Base-by-base conservation (phyloP, 92 coral and sea anemone genomes). In the Montipora capitata region DNA sequence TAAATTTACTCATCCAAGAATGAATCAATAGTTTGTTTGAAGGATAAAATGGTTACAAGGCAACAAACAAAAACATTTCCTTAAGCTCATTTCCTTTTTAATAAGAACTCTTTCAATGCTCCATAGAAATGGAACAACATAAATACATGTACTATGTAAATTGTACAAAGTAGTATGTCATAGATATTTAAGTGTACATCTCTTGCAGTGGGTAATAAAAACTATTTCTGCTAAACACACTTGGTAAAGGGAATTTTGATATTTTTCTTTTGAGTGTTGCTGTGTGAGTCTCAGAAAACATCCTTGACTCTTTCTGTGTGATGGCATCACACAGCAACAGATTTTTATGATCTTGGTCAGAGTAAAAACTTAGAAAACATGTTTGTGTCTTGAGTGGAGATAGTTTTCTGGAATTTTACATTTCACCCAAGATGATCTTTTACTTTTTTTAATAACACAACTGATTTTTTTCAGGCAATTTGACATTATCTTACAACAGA, bases 81-180 rank as follows among this genome's bases (percentile, higher is more conserved):
- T 18, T n/a, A 13, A 73, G 7, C 20, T n/a, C 51, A 18, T 45
- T 45, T 45, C 41, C 45, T 18, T 11, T 73, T 73, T 73, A 73
- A 45, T 45, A 73, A 48, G 41, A 18, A 45, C n/a, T 73, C 77
- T 73, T 0, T n/a, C 77, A 73, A 44, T 14, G 54, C 45, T 67
- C 44, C n/a, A 38, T 20, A 0, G 15, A 9, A 54, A 54, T 54
- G 61, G 8, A 65, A 67, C 9, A 67, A 18, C 20, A 67, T 67
- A 16, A 48, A 45, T 43, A 72, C 59, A 2, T 5, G 10, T 2
- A 10, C 10, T 5, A 44, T 40, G 7, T n/a, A 15, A 43, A 72
- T 45, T 73, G 41, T 48, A 45, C 76, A 71, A 71, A 43, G 43
- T 10, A 73, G 5, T 1, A 40, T 48, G 42, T 13, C 14, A 40